These are phyloP conservation scores for Diploscapter pachys DNA, from an alignment of 1,140 invertebrate genomes.

Conservation along the genomic window DNA sequence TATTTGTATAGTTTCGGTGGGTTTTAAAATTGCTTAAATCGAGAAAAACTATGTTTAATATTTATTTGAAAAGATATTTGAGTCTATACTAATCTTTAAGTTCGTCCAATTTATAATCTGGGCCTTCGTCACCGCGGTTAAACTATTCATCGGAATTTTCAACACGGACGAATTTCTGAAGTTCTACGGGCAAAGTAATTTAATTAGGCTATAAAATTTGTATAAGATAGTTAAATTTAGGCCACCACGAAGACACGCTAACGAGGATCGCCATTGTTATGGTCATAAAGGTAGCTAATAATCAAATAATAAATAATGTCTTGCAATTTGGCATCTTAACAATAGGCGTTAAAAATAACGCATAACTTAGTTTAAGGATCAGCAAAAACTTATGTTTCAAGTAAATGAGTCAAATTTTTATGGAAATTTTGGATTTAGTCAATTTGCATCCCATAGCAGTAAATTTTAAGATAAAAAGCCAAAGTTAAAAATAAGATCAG, in stretches of 20 bases:
- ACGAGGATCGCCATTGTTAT: background rate
- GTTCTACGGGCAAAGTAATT: constrained; percentile 7
- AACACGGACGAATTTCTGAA: constrained; percentile 15
- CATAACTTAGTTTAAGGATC: too few relatives aligned
- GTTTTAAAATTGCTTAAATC: background rate
- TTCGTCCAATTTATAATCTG: background rate
- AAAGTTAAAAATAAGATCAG: too few relatives aligned
- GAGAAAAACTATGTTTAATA: background rate
- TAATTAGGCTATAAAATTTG: background rate
- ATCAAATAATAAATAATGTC: too few relatives aligned
- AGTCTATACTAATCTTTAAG: background rate
- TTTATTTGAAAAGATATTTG: background rate
- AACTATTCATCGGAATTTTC: constrained; percentile 13
- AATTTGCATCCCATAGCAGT: too few relatives aligned
- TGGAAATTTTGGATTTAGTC: too few relatives aligned
- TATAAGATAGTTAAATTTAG: background rate
- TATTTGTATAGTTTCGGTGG: background rate
- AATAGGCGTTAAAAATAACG: too few relatives aligned
- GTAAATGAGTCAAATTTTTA: too few relatives aligned
- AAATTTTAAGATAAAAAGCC: too few relatives aligned
- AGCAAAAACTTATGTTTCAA: too few relatives aligned
- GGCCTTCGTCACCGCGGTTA: constrained; percentile 4
- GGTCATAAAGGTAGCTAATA: background rate
- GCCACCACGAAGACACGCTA: constrained; percentile 9
- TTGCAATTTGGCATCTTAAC: too few relatives aligned